Conservation (phyloP, 2,113 vertebrate species). For the Oryzias celebensis region DNA sequence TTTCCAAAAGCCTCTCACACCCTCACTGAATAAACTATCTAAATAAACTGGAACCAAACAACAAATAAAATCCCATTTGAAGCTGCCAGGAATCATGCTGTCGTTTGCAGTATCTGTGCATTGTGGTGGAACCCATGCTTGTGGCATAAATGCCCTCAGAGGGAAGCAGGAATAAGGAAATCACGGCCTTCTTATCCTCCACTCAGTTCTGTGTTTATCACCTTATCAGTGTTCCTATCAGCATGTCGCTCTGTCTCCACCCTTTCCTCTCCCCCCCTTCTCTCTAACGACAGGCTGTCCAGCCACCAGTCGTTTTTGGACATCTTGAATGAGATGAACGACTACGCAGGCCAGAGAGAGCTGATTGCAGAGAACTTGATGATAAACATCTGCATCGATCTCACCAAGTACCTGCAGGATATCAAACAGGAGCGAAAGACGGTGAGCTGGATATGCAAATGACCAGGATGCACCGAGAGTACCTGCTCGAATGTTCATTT, state of each 20-base stretch:
- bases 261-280: constrained; percentile 45
- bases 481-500: not conserved
- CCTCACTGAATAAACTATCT: not conserved
- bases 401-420: constrained; percentile 87
- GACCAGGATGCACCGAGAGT: not conserved
- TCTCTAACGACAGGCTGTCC: constrained; percentile 75
- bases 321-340: constrained; percentile 87
- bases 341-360: constrained; percentile 89
- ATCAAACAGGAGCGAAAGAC: constrained; percentile 87
- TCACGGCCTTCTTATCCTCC: constrained; percentile 30
- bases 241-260: constrained; percentile 28
- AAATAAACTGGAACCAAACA: not conserved
- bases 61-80: not conserved
- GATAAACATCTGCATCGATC: constrained; percentile 84
- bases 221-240: constrained; percentile 39
- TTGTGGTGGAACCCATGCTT: not conserved
- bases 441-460: constrained; percentile 65
- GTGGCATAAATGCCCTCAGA: constrained; percentile 25
- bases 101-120: not conserved
- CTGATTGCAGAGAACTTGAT: constrained; percentile 88
- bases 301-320: constrained; percentile 86
- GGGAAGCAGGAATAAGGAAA: constrained; percentile 59
- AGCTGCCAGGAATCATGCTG: not conserved
- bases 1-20: not conserved
- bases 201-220: constrained; percentile 17